Evolutionary conservation across 1,140 invertebrate species (phyloP).

Genomic region (Euura lappo): DNA sequence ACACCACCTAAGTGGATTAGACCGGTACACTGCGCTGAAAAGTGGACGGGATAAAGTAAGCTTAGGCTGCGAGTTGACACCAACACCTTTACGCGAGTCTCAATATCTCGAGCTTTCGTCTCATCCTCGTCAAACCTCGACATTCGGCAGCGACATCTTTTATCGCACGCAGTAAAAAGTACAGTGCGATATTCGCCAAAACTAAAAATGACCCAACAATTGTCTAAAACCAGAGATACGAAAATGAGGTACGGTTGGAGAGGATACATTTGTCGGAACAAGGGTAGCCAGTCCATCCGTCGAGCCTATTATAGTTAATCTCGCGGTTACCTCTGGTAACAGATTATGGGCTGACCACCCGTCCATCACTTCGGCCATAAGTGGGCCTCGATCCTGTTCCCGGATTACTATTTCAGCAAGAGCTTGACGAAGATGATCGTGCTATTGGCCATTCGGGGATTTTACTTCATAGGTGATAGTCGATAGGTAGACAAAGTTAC

Average conservation of each 20-base stretch:
- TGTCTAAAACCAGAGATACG: too few relatives aligned
- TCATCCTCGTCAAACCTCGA: too few relatives aligned
- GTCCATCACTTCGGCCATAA: too few relatives aligned
- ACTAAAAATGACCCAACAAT: too few relatives aligned
- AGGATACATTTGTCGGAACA: background rate
- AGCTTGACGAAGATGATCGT: background rate
- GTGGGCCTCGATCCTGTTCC: background rate
- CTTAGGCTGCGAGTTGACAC: background rate
- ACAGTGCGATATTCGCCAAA: too few relatives aligned
- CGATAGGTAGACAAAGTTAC: background rate
- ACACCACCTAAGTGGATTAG: constrained; percentile 9
- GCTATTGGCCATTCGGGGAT: background rate
- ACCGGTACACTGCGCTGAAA: background rate
- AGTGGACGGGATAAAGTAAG: constrained; percentile 8
- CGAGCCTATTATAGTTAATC: constrained; percentile 3
- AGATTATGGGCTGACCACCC: background rate
- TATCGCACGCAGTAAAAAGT: too few relatives aligned
- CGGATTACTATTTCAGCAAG: background rate
- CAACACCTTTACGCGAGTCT: background rate
- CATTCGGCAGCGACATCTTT: too few relatives aligned
- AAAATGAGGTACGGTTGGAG: background rate
- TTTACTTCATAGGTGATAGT: background rate
- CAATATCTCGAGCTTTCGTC: background rate
- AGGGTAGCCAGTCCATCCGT: background rate
- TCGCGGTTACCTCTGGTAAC: background rate